phyloP scores from a whole-genome alignment of 1,140 invertebrate genomes.

The Temnothorax curvispinosus region DNA sequence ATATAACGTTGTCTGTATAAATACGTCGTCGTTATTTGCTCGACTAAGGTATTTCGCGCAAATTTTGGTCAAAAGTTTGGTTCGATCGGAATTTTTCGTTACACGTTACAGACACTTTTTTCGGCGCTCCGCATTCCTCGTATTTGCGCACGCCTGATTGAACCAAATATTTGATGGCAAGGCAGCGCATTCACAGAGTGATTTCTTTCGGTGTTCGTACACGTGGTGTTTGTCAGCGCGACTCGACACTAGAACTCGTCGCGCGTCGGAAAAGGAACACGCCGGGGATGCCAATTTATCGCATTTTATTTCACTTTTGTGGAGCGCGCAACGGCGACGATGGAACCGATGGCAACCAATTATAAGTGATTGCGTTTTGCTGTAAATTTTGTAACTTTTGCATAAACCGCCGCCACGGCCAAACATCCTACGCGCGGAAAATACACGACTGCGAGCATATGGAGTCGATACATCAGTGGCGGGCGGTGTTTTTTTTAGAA shows the following conservation, averaged over 20 bases:
- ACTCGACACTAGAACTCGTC: not conserved
- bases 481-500: slow-evolving; percentile 40
- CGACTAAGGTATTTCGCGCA: slow-evolving; percentile 4
- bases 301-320: slow-evolving; percentile 2
- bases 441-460: not conserved
- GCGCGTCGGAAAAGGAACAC: not conserved
- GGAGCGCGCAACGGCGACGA: not conserved
- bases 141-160: slow-evolving; percentile 61
- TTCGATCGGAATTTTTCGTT: slow-evolving; percentile 32
- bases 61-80: slow-evolving; percentile 52
- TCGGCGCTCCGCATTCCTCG: not conserved
- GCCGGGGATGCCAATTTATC: not conserved
- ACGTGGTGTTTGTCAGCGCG: slow-evolving; percentile 1
- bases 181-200: slow-evolving; percentile 33
- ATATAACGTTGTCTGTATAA: slow-evolving; percentile 11
- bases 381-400: slow-evolving; percentile 44
- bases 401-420: not conserved
- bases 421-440: not conserved
- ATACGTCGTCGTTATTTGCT: slow-evolving; percentile 37
- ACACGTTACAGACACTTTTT: slow-evolving; percentile 26
- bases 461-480: not conserved
- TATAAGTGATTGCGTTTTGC: slow-evolving; percentile 44
- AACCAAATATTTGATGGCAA: slow-evolving; percentile 62
- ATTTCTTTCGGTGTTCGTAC: slow-evolving; percentile 16
- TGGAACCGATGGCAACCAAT: slow-evolving; percentile 2